phyloP scores from a whole-genome alignment of 2,888 invertebrate species.

The Cybosia mesomella region DNA sequence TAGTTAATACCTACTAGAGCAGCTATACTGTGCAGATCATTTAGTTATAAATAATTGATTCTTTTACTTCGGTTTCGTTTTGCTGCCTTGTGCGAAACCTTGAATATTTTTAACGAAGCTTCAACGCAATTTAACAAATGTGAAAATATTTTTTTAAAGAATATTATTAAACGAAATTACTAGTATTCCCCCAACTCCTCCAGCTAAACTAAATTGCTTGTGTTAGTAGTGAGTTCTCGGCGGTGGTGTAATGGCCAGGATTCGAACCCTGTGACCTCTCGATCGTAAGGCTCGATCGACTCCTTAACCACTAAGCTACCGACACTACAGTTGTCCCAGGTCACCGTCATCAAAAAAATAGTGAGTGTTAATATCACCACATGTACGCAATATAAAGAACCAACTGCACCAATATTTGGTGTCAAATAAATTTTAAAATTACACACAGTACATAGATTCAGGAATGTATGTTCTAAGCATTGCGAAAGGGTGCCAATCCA shows the following conservation, averaged over 20 bases:
- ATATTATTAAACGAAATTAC: too few species aligned
- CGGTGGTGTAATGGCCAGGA: too few species aligned
- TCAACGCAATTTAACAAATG: background rate
- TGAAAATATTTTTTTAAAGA: too few species aligned
- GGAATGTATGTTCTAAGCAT: slow-evolving; percentile 57
- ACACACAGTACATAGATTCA: slow-evolving; percentile 66
- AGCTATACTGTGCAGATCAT: background rate
- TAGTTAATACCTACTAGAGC: background rate
- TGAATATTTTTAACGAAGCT: background rate
- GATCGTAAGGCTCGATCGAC: too few species aligned
- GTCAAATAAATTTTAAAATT: slow-evolving; percentile 72
- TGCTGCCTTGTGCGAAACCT: background rate
- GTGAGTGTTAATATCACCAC: slow-evolving; percentile 45
- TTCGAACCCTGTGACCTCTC: too few species aligned
- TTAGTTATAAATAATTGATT: background rate
- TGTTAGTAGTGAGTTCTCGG: too few species aligned
- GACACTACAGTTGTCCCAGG: background rate
- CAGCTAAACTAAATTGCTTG: too few species aligned
- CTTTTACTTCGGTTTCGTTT: background rate
- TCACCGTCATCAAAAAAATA: background rate
- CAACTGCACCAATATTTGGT: slow-evolving; percentile 51
- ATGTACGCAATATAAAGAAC: slow-evolving; percentile 43
- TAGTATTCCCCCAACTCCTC: too few species aligned
- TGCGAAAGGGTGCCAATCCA: slow-evolving; percentile 67
- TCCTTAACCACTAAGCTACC: too few species aligned